Evolutionary conservation across 2,888 invertebrate species (phyloP).

Genomic region (Brassicogethes aeneus): DNA sequence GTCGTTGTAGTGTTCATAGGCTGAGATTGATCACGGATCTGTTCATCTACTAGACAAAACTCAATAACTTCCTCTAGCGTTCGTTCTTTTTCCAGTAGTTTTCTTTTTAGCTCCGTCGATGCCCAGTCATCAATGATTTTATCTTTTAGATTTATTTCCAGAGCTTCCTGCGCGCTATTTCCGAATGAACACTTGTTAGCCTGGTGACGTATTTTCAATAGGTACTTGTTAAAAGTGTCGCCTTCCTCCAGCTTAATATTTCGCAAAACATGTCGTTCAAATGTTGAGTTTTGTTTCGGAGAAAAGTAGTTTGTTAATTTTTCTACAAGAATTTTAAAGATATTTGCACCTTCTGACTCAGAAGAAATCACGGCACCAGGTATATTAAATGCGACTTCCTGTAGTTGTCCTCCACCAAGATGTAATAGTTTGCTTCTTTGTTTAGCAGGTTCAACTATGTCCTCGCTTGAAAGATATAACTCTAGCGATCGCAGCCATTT

Average conservation of each 20-base stretch:
- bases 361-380: constrained; percentile 20
- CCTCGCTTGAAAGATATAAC: constrained; percentile 22
- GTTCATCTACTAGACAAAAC: background rate
- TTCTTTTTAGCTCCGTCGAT: background rate
- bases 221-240: constrained; percentile 26
- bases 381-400: constrained; percentile 22
- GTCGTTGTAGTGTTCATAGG: background rate
- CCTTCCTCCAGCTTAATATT: constrained; percentile 21
- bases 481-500: constrained; percentile 22
- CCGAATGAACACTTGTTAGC: too few relatives aligned
- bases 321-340: constrained; percentile 20
- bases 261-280: constrained; percentile 25
- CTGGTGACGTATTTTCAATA: constrained; percentile 25
- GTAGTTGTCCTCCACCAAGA: constrained; percentile 21
- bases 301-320: constrained; percentile 24
- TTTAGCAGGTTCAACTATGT: constrained; percentile 16
- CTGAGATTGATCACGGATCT: background rate
- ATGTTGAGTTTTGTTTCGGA: constrained; percentile 25
- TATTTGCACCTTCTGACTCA: constrained; percentile 10
- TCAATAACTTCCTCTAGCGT: background rate
- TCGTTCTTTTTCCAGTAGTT: background rate
- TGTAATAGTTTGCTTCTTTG: constrained; percentile 24
- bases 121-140: constrained; percentile 17
- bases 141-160: constrained; percentile 21
- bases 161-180: constrained; percentile 14